Conservation (phyloP, 2,888 invertebrate species). For the Dendrolimus houi region DNA sequence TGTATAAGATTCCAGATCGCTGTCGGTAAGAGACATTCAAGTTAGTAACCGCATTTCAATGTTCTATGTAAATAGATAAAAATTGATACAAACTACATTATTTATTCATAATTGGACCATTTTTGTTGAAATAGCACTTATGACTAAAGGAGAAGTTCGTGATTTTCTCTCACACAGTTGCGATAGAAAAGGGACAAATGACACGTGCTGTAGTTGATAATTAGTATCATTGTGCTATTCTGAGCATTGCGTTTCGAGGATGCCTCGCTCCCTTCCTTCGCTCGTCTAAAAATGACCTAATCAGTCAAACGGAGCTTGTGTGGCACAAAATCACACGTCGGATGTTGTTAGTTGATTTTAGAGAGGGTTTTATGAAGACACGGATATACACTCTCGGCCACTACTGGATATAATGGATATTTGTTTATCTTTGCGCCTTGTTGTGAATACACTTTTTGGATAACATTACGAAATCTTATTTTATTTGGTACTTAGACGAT, state of each 20-base stretch:
- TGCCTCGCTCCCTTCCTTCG: conserved; percentile 36
- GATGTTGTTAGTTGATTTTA: conserved; percentile 30
- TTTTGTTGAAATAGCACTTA: neutral
- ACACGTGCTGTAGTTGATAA: conserved; percentile 48
- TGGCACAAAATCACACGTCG: conserved; percentile 27
- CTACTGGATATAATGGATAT: neutral
- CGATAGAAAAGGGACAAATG: neutral
- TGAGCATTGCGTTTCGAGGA: conserved; percentile 18
- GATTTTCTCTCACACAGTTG: neutral
- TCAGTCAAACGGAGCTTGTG: conserved; percentile 53
- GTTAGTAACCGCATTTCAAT: too few species aligned
- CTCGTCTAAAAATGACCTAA: conserved; percentile 67
- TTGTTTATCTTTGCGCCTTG: neutral
- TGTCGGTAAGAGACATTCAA: too few species aligned
- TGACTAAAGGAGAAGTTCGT: neutral
- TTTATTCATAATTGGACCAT: neutral
- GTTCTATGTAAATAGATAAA: too few species aligned
- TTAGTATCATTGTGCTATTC: conserved; percentile 65
- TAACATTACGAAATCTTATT: too few species aligned
- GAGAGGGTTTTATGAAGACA: conserved; percentile 13
- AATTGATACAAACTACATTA: too few species aligned
- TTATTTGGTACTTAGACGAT: too few species aligned
- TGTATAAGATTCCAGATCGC: too few species aligned
- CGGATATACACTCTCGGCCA: conserved; percentile 3
- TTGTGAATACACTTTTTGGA: too few species aligned